phyloP scores from a whole-genome alignment of 1,140 invertebrate genomes.

The Coboldia fuscipes region DNA sequence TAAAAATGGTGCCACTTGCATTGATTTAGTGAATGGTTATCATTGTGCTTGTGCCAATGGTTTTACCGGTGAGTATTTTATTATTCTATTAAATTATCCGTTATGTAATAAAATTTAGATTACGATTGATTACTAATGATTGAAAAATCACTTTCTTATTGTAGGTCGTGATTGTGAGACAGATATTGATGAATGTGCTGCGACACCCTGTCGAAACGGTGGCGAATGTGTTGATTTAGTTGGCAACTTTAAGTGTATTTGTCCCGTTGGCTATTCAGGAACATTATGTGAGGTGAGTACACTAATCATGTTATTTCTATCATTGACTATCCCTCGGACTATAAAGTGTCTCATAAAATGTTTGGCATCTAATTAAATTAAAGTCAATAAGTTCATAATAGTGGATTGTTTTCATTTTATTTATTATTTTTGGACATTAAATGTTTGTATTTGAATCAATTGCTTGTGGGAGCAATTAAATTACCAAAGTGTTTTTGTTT shows the following conservation, averaged over 20 bases:
- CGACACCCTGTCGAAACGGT: conserved; percentile 57
- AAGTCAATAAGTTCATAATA: too few relatives aligned
- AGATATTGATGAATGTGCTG: conserved; percentile 59
- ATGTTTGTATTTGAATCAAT: conserved; percentile 1
- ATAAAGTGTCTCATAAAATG: too few relatives aligned
- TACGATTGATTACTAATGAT: too few relatives aligned
- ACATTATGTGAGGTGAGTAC: conserved; percentile 37
- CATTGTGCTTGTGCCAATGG: conserved; percentile 61
- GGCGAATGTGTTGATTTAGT: conserved; percentile 52
- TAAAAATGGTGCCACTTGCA: conserved; percentile 65
- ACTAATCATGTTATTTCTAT: background rate
- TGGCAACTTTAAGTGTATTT: conserved; percentile 47
- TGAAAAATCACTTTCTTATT: too few relatives aligned
- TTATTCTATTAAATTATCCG: too few relatives aligned
- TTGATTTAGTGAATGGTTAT: conserved; percentile 64
- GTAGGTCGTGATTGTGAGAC: conserved; percentile 35
- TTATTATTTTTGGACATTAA: conserved; percentile 3
- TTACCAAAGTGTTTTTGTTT: background rate
- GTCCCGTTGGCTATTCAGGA: conserved; percentile 60
- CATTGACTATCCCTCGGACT: background rate
- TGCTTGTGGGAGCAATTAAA: background rate
- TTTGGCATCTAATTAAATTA: too few relatives aligned
- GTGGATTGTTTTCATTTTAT: conserved; percentile 19
- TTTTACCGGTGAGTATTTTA: conserved; percentile 36
- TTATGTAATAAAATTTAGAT: too few relatives aligned